A percentile compares a stretch with the other conserved stretches of the same genome.
These are phyloP conservation scores for Cotesia glomerata DNA, from an alignment of 1,140 invertebrate genomes.

Conservation along the genomic window DNA sequence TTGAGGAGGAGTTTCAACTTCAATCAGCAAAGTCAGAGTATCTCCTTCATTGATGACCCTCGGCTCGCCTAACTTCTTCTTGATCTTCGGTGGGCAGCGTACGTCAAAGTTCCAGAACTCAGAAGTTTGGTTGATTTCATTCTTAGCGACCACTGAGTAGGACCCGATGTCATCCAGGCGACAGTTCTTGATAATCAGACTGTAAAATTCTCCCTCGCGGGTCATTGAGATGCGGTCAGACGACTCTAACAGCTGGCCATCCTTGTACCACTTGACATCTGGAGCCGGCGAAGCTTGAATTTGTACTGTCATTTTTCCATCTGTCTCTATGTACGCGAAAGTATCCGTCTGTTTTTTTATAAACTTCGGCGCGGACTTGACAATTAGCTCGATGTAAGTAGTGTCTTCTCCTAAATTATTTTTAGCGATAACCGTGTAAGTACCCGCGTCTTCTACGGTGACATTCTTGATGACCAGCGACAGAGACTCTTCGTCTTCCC, in stretches of 20 bases:
- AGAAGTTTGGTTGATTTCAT: conserved; percentile 86
- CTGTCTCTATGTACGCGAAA: conserved; percentile 72
- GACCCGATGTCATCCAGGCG: conserved; percentile 86
- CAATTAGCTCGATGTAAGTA: conserved; percentile 75
- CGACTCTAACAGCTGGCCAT: conserved; percentile 76
- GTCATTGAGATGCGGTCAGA: conserved; percentile 75
- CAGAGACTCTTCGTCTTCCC: conserved; percentile 91
- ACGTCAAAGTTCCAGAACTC: conserved; percentile 84
- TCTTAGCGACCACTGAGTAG: conserved; percentile 92
- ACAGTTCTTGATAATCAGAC: conserved; percentile 81
- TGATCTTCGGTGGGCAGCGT: conserved; percentile 77
- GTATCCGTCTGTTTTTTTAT: conserved; percentile 80
- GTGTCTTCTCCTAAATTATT: conserved; percentile 89
- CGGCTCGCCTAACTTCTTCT: conserved; percentile 71
- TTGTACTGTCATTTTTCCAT: conserved; percentile 76
- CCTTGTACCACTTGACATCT: conserved; percentile 84
- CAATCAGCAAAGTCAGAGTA: conserved; percentile 78
- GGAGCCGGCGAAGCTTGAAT: conserved; percentile 86
- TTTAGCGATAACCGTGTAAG: conserved; percentile 81
- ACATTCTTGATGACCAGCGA: conserved; percentile 91
- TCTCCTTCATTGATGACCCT: conserved; percentile 79
- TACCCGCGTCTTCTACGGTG: conserved; percentile 79
- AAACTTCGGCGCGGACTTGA: conserved; percentile 84
- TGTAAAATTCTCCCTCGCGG: conserved; percentile 73
- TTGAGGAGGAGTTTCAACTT: conserved; percentile 83